Percentiles rank a stretch among this genome's conserved stretches.
Evolutionary conservation across 1,140 invertebrate species (phyloP).

Genomic region (Calephelis nemesis): DNA sequence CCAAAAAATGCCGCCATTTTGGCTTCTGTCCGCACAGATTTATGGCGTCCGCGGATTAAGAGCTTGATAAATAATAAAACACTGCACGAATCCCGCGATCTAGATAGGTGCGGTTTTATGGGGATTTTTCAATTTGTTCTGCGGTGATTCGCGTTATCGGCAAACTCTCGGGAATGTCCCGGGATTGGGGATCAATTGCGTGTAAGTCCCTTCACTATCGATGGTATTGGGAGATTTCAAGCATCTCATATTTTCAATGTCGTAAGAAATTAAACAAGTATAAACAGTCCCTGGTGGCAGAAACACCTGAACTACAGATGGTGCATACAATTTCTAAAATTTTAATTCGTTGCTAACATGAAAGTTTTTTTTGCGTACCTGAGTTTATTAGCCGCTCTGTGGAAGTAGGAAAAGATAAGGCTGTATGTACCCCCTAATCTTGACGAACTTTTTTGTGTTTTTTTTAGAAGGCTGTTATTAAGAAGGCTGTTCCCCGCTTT

Average conservation of each 20-base stretch:
- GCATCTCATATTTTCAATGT: background rate
- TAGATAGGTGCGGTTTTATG: slow-evolving; percentile 46
- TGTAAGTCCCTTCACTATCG: slow-evolving; percentile 34
- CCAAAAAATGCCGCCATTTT: slow-evolving; percentile 62
- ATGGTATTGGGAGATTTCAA: slow-evolving; percentile 32
- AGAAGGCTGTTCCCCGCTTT: too few relatives aligned
- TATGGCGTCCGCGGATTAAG: slow-evolving; percentile 66
- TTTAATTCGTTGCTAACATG: too few relatives aligned
- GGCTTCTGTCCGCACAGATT: slow-evolving; percentile 61
- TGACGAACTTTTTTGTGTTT: too few relatives aligned
- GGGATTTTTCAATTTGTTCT: slow-evolving; percentile 67
- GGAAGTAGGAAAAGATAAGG: too few relatives aligned
- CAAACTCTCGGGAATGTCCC: slow-evolving; percentile 40
- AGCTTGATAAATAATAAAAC: slow-evolving; percentile 70
- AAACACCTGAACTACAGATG: too few relatives aligned
- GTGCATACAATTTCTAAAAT: too few relatives aligned
- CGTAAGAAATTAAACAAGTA: too few relatives aligned
- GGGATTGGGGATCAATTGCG: slow-evolving; percentile 28
- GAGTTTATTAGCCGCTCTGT: too few relatives aligned
- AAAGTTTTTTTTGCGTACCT: too few relatives aligned
- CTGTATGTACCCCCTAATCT: too few relatives aligned
- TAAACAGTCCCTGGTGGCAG: too few relatives aligned
- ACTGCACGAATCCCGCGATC: slow-evolving; percentile 31
- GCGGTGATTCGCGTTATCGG: slow-evolving; percentile 31
- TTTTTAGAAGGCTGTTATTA: too few relatives aligned